phyloP scores from a whole-genome alignment of 2,888 invertebrate genomes.

The Bruchidius siliquastri region DNA sequence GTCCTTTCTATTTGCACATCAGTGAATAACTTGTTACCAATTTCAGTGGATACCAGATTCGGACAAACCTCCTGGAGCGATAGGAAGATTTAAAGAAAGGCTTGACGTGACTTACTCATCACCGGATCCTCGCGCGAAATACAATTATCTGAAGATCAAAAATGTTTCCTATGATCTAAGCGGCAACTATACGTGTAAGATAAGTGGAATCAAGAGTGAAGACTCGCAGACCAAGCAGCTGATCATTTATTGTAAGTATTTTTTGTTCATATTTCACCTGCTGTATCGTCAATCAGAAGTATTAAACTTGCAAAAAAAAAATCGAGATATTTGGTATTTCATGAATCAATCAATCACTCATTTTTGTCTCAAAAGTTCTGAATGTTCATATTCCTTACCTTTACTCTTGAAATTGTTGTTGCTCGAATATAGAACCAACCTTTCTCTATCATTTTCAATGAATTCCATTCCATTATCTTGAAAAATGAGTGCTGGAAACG shows the following conservation, averaged over 20 bases:
- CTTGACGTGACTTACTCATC: slow-evolving; percentile 40
- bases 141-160: slow-evolving; percentile 46
- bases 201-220: slow-evolving; percentile 50
- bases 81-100: slow-evolving; percentile 40
- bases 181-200: slow-evolving; percentile 54
- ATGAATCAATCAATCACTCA: too few relatives aligned
- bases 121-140: not conserved
- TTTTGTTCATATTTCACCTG: not conserved
- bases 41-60: slow-evolving; percentile 43
- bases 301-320: too few relatives aligned
- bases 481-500: too few relatives aligned
- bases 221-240: slow-evolving; percentile 46
- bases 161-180: slow-evolving; percentile 49
- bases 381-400: too few relatives aligned
- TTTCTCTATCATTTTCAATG: too few relatives aligned
- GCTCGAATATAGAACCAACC: too few relatives aligned
- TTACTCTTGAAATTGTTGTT: too few relatives aligned
- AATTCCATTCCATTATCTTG: too few relatives aligned
- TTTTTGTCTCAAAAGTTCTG: too few relatives aligned
- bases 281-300: too few relatives aligned
- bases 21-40: not conserved
- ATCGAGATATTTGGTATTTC: too few relatives aligned
- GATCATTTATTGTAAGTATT: slow-evolving; percentile 54
- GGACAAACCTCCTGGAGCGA: slow-evolving; percentile 33
- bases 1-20: too few relatives aligned